A percentile compares a stretch with the other conserved stretches of the same genome.
Conservation (phyloP, 37 sponge, comb jelly and placozoan genomes). For the Chondrilla cf. caribensis region DNA sequence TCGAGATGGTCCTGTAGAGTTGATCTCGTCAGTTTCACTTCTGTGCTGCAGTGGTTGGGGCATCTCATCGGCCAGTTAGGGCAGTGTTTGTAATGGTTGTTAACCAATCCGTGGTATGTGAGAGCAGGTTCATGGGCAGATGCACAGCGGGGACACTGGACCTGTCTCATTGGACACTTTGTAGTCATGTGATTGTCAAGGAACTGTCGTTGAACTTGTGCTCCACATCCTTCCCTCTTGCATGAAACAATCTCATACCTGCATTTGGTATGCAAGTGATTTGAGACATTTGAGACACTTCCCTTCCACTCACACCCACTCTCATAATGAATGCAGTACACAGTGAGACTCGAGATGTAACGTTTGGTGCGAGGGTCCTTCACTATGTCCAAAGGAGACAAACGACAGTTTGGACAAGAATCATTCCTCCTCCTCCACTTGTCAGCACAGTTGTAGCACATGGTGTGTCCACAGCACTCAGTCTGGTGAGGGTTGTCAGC, state of each 20-base stretch:
- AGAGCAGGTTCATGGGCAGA: neutral
- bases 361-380: neutral
- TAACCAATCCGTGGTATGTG: neutral
- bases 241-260: too few relatives aligned
- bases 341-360: neutral
- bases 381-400: neutral
- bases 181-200: neutral
- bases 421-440: neutral
- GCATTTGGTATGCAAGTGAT: neutral
- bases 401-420: neutral
- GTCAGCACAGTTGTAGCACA: neutral
- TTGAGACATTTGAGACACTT: neutral
- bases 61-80: neutral
- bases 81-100: neutral
- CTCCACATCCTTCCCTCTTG: too few relatives aligned
- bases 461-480: neutral
- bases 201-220: neutral
- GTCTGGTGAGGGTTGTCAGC: neutral
- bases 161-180: neutral
- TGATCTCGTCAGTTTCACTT: neutral
- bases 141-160: neutral
- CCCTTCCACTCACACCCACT: neutral
- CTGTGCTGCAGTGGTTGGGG: neutral
- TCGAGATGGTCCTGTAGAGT: neutral
- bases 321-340: neutral